Base-by-base conservation (phyloP, 2,888 invertebrate genomes). In the Herminia tarsipennalis region DNA sequence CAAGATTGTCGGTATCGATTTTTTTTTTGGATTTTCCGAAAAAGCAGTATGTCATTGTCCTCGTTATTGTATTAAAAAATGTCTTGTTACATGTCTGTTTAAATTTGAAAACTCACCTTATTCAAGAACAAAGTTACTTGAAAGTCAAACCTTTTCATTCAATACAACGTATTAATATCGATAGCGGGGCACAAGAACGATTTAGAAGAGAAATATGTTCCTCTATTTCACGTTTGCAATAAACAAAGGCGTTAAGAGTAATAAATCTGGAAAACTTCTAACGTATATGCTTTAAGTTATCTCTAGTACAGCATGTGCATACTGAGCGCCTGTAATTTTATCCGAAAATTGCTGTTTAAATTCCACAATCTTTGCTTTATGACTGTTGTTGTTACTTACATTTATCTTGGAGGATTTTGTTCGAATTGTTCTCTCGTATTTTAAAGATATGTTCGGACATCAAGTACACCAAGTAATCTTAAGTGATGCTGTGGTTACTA, bases 181-280 rank as follows among this genome's bases (percentile, higher is more conserved):
- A 14, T 27, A 27, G 13, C 13, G 6, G 14, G 13, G 12, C 12
- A 27, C 13, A n/a, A n/a, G n/a, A 27, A 14, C 13, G 13, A 14
- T 14, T 28, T 14, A 14, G 1, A 9, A 13, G 16, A 34, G 5
- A 17, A 3, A 35, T 18, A 22, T 16, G 17, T 48, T 44, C 2
- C 5, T 29, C n/a, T 32, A 44, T 47, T 45, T 14, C 44, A 28
- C 17, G 24, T 33, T 24, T 12, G 14, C 35, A 46, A 57, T 56
- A 53, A 50, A 54, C 59, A 43, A 50, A 46, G 28, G 28, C 40
- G 39, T 43, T 46, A 54, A 40, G 32, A 22, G 33, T 9, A 12
- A 56, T 59, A 59, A 55, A 61, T 64, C 41, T 28, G 12, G 6
- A 36, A 61, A 61, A 58, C 29, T 59, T 64, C 32, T n/a, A 40